Evolutionary conservation across 2,888 invertebrate species (phyloP), one percentile per base, ranked within the genome.

Genomic region (Stramonita haemastoma): DNA sequence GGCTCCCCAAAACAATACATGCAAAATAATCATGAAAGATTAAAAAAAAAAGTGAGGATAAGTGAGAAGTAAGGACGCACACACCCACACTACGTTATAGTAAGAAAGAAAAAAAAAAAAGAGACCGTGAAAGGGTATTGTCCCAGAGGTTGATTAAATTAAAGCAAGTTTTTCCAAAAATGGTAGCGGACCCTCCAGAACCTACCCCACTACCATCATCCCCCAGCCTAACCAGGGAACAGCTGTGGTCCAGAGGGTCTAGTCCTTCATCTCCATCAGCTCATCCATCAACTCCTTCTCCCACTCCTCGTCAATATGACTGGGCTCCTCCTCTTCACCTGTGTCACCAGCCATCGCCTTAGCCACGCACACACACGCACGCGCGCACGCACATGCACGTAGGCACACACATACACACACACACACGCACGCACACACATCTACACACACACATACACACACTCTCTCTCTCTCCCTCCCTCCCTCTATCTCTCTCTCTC

Each of bases 211-310:
- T 22, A 13, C 79, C 34, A 34, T n/a, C n/a, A n/a, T n/a, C 81
- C 81, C 26, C 46, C 46, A 46, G 22, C 81, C 81, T 32, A 79
- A 32, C 79, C 22, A 32, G 34, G 79, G 34, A 11, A 60, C 32
- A 32, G 79, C 17, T 83, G 46, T 46, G 26, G 26, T 29, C 17
- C 29, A 15, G 77, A 79, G 77, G 79, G 81, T 22, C 90, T 90
- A 91, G 19, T 92, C 83, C 88, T 91, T 90, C 90, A 91, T 73
- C 60, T 92, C 92, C 89, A 91, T 84, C 26, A 92, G 89, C 66
- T 92, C 92, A n/a, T 92, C 90, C 89, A 92, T 89, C 73, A 92
- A 89, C 86, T 91, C 92, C 87, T 92, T 92, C 90, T 92, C 92
- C 92, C 92, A 92, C 60, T 92, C 92, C 87, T 90, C 91, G 83